Evolutionary conservation across 2,888 invertebrate genomes (phyloP).

Genomic region (Melipona bicolor): DNA sequence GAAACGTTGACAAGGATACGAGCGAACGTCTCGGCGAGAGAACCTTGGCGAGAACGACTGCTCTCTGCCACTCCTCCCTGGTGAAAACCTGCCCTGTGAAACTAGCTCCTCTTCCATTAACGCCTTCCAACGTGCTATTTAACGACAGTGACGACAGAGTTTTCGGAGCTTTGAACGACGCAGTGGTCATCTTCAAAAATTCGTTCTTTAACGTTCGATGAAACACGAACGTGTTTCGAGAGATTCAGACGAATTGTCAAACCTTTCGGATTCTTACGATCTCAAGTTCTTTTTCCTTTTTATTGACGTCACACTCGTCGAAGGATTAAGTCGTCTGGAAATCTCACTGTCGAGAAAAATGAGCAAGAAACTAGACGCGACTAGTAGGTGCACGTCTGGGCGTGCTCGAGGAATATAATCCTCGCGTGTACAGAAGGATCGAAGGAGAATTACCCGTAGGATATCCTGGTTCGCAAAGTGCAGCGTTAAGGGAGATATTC

Average conservation of each 20-base stretch:
- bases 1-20: constrained; percentile 38
- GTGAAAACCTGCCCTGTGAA: not conserved
- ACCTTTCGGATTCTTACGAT: too few species aligned
- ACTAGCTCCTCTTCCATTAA: not conserved
- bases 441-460: constrained; percentile 5
- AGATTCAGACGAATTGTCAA: not conserved
- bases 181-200: not conserved
- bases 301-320: too few species aligned
- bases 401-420: constrained; percentile 6
- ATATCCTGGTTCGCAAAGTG: constrained; percentile 10
- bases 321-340: too few species aligned
- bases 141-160: not conserved
- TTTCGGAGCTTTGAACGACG: not conserved
- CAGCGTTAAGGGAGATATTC: constrained; percentile 20
- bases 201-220: not conserved
- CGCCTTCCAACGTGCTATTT: not conserved
- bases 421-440: constrained; percentile 23
- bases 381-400: not conserved
- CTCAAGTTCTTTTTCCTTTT: too few species aligned
- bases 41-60: not conserved
- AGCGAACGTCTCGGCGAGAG: too few species aligned
- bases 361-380: not conserved
- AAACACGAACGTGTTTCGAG: not conserved
- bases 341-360: not conserved
- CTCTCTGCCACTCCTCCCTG: not conserved